These are phyloP conservation scores for Tetragonula carbonaria DNA, from an alignment of 2,888 invertebrate genomes.

Conservation along the genomic window DNA sequence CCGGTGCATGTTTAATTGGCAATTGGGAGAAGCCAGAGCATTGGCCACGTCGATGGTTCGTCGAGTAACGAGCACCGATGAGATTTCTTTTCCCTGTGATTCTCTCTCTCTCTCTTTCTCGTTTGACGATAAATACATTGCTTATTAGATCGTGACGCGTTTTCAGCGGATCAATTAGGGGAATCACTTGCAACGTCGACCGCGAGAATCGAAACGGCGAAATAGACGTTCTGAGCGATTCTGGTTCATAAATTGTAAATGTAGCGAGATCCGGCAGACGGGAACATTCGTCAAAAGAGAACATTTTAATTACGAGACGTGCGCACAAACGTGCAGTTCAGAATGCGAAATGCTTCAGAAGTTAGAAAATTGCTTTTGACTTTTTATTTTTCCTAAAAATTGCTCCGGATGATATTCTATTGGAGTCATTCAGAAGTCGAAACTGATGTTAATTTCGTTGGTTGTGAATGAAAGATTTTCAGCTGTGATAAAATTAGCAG, in stretches of 20 bases:
- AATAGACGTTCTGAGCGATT: too few species aligned
- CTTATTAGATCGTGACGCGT: slow-evolving; percentile 25
- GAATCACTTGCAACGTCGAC: slow-evolving; percentile 9
- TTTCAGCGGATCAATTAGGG: slow-evolving; percentile 19
- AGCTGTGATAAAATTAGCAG: too few species aligned
- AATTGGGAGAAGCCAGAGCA: slow-evolving; percentile 1
- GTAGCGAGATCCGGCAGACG: background rate
- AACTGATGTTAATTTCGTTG: too few species aligned
- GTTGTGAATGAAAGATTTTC: too few species aligned
- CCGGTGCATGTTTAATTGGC: slow-evolving; percentile 54
- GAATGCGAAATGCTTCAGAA: background rate
- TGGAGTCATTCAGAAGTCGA: too few species aligned
- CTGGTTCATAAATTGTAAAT: slow-evolving; percentile 6
- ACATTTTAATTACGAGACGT: background rate
- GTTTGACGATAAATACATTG: slow-evolving; percentile 28
- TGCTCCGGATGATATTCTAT: too few species aligned
- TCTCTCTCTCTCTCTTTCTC: background rate
- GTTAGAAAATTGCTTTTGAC: background rate
- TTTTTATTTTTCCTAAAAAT: background rate
- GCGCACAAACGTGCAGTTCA: too few species aligned
- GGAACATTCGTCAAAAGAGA: background rate
- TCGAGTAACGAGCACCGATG: slow-evolving; percentile 31
- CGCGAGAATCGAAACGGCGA: background rate
- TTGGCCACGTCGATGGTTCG: slow-evolving; percentile 1
- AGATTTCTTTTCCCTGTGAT: background rate